Evolutionary conservation across 2,888 invertebrate genomes (phyloP).

Genomic region (Troides oblongomaculatus): DNA sequence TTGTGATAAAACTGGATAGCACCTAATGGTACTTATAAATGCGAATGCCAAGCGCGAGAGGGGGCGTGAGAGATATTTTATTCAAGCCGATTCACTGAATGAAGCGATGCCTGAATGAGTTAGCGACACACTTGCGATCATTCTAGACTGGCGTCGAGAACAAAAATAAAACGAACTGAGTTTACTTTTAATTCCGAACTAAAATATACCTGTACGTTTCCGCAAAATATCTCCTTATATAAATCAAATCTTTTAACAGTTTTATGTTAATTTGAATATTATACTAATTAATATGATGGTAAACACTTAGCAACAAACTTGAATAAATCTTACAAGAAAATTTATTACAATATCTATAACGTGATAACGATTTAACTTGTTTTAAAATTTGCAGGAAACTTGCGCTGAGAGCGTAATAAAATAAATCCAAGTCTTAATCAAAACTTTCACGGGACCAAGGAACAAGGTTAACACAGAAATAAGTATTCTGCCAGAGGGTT

Average conservation of each 20-base stretch:
- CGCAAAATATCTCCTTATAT: neutral
- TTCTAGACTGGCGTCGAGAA: conserved; percentile 16
- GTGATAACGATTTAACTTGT: neutral
- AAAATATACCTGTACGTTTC: neutral
- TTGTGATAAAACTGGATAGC: conserved; percentile 39
- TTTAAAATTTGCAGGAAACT: neutral
- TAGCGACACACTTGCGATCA: conserved; percentile 17
- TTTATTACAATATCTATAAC: neutral
- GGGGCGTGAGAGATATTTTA: conserved; percentile 34
- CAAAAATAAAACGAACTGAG: neutral
- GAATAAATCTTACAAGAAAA: neutral
- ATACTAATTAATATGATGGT: neutral
- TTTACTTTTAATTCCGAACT: neutral
- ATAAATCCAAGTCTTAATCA: conserved; percentile 13
- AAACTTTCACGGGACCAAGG: conserved; percentile 18
- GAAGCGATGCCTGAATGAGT: conserved; percentile 25
- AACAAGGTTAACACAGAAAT: conserved; percentile 4
- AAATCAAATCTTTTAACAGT: neutral
- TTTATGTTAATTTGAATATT: neutral
- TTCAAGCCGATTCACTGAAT: conserved; percentile 31
- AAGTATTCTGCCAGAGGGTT: neutral
- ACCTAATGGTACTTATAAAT: conserved; percentile 33
- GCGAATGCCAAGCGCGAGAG: conserved; percentile 25
- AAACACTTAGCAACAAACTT: conserved; percentile 1
- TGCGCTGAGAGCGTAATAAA: conserved; percentile 11